These are phyloP conservation scores for Sebastes oblongus DNA, from an alignment of 2,797 vertebrate genomes.

Conservation along the genomic window DNA sequence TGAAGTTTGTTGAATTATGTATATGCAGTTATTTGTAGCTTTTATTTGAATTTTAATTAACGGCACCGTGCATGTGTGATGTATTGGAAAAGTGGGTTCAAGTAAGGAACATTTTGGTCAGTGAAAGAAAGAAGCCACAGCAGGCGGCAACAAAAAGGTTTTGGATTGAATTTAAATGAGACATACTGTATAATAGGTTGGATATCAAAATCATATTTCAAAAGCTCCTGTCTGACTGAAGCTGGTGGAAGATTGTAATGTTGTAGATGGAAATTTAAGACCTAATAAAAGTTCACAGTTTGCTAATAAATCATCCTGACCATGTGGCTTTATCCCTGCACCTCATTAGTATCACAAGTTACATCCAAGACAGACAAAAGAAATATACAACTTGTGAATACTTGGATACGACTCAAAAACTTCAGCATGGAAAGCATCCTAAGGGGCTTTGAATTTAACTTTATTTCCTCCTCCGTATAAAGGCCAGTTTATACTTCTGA, in stretches of 20 bases:
- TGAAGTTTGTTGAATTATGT: background rate
- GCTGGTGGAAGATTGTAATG: background rate
- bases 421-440: background rate
- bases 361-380: conserved; percentile 1
- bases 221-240: background rate
- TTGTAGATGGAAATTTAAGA: background rate
- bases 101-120: background rate
- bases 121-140: background rate
- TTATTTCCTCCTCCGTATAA: background rate
- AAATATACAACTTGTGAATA: background rate
- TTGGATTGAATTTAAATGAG: background rate
- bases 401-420: background rate
- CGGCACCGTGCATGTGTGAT: background rate
- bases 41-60: background rate
- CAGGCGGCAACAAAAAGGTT: background rate
- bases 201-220: background rate
- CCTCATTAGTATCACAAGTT: background rate
- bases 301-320: conserved; percentile 12
- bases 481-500: background rate
- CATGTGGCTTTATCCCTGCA: background rate
- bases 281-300: conserved; percentile 8
- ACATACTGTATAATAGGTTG: background rate
- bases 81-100: background rate
- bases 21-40: background rate
- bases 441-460: background rate